These are phyloP conservation scores for Chaetodon trifasciatus DNA, from an alignment of 2,797 vertebrate genomes.

Conservation along the genomic window DNA sequence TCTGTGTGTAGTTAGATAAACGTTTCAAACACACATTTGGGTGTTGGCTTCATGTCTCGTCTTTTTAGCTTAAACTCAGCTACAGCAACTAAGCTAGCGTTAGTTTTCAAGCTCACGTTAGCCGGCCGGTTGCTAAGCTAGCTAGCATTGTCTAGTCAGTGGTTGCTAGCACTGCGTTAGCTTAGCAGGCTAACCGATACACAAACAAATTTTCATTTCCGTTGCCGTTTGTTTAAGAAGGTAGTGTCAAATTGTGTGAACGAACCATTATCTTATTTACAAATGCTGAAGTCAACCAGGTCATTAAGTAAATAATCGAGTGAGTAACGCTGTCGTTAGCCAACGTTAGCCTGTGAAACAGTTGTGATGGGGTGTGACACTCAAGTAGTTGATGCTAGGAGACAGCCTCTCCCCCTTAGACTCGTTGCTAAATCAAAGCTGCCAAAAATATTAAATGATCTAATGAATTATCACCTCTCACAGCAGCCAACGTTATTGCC, in stretches of 20 bases:
- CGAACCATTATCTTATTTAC: rapidly evolving
- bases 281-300: background rate
- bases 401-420: background rate
- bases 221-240: background rate
- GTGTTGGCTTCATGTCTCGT: background rate
- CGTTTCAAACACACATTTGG: background rate
- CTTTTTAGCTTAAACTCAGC: background rate
- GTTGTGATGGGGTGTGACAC: slow-evolving; percentile 71
- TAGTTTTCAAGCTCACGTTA: slow-evolving; percentile 39
- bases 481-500: slow-evolving; percentile 44
- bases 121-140: slow-evolving; percentile 51
- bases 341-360: slow-evolving; percentile 48
- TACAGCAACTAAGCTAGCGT: background rate
- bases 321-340: slow-evolving; percentile 27
- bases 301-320: background rate
- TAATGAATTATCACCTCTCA: slow-evolving; percentile 15
- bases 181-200: slow-evolving; percentile 27
- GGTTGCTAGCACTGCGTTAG: slow-evolving; percentile 50
- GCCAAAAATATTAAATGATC: background rate
- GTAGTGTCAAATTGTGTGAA: rapidly evolving
- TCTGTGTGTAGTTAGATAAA: background rate
- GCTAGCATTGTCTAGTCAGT: slow-evolving; percentile 41
- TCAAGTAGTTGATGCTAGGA: slow-evolving; percentile 1
- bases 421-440: background rate
- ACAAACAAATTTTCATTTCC: background rate